Base-by-base conservation (phyloP, 1,140 invertebrate genomes). In the Trissolcus basalis region DNA sequence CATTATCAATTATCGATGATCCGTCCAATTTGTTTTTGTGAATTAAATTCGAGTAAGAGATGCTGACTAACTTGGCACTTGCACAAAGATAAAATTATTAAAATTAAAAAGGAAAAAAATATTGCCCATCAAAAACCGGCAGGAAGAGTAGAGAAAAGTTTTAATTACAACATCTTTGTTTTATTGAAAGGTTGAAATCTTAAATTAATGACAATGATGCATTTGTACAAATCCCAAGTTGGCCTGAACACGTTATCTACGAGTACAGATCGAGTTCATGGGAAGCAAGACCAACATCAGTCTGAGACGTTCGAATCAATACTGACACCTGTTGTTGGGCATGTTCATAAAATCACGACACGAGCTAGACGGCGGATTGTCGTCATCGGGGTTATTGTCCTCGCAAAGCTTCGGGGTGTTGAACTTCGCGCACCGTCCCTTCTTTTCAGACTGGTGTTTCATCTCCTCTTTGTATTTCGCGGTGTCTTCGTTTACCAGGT, bases 401-500 rank as follows among this genome's bases (percentile, higher is more conserved):
- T 65, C 54, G 9, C 43, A 47, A 0, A 63, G n/a, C 9, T 64
- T 64, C 7, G 48, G 12, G 14, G 6, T 11, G 10, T 13, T 2
- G 27, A 45, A 32, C 19, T 41, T 67, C 10, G 19, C 8, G 6
- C 27, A 32, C 0, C 64, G 13, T 19, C 64, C 32, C 36, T 48
- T 59, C 10, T 27, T 27, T 6, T 27, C 19, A 3, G 19, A 27
- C 19, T 6, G 36, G 9, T 58, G 50, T 68, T 87, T 82, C 82
- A 83, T 49, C 80, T 77, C 78, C 50, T 89, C 47, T 55, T 72
- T 61, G 16, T 81, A 84, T 27, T 64, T 73, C 0, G 60, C 76
- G 0, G 53, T 76, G 55, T 91, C 90, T 7, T 88, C 84, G 4
- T 83, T 86, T 0, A 92, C 84, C 5, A 87, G 64, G 14, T 89